Base-by-base conservation (phyloP, 2,888 invertebrate genomes). In the Eupithecia insigniata region DNA sequence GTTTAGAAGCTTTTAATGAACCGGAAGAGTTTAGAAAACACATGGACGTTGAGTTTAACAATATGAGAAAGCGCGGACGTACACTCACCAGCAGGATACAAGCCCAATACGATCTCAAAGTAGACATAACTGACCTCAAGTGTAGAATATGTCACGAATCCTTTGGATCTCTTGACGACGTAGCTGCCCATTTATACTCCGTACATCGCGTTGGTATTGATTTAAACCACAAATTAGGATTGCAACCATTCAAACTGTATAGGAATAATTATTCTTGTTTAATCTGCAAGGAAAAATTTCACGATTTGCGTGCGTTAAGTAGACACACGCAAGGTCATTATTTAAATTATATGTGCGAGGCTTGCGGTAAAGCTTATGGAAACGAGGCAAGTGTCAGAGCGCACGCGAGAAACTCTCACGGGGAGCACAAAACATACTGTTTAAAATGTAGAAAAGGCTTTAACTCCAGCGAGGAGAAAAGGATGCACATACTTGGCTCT, bases 1-100 rank as follows among this genome's bases (percentile, higher is more conserved):
- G 85, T 80, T 85, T 86, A 80, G 79, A 76, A 74, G 81, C 82
- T 55, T 85, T 82, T 70, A 71, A 72, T 7, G 83, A 83, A 55
- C 83, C 85, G 12, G 73, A 74, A 7, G 74, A 79, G 16, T 87
- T 87, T 78, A 82, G 87, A 70, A 67, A 72, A 46, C 88, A 88
- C 75, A 83, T 85, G 82, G 77, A 79, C 12, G 72, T 76, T n/a
- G 84, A 83, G 28, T 83, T 55, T 55, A 12, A 62, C 30, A 18
- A 62, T 62, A 32, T n/a, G 32, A 62, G 32, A n/a, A 62, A 32
- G 22, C 30, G n/a, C 32, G 12, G 34, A 10, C 74, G 69, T 61
- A 67, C 60, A 60, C 58, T 74, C 26, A 36, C 66, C 18, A 64
- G 67, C 66, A 62, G 32, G 10, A 65, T 74, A 2, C 55, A 58